Evolutionary conservation across 2,113 vertebrate genomes (phyloP), one percentile per base, ranked within the genome.

Genomic region (Gymnarchus niloticus): DNA sequence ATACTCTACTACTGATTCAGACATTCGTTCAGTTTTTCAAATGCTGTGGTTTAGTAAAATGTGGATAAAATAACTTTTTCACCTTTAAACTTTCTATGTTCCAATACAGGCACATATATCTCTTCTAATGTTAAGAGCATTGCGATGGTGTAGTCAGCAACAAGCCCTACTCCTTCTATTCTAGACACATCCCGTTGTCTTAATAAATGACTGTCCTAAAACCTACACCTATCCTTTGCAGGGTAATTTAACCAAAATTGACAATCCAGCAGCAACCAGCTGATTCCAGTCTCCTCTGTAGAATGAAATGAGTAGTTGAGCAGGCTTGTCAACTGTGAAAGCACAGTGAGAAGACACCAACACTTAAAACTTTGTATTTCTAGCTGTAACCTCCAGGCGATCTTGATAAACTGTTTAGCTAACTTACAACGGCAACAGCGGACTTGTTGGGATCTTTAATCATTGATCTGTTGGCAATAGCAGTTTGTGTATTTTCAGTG

Each of bases 401-500:
- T 69, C 33, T 17, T 37, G 65, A 19, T 41, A 41, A 73, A 73
- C 28, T 33, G 10, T 41, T 73, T 41, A 12, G 6, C 41, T 1
- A 73, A 19, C 33, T 73, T 73, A 9, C 41, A 37, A 19, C 28
- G 65, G 17, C 33, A 41, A 73, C 41, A 73, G 41, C 10, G 17
- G 23, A 21, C 19, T 21, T 1, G 9, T 12, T 0, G 0, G 21
- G 0, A 19, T n/a, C 44, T 48, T 48, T 44, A 6, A 12, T 78
- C 76, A 3, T 2, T 78, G 33, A 57, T 23, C 17, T 33, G 6
- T 41, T 2, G 6, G 59, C n/a, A 17, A 25, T 17, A 14, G 46
- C 3, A 3, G 56, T 28, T 69, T 85, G 41, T 89, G 6, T 91
- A 81, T 93, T 90, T 92, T 87, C 90, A 98, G 97, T 98, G 91